Percentiles rank a stretch among this genome's conserved stretches.
Conservation (phyloP, 2,113 vertebrate species). For the Pelodiscus sinensis region DNA sequence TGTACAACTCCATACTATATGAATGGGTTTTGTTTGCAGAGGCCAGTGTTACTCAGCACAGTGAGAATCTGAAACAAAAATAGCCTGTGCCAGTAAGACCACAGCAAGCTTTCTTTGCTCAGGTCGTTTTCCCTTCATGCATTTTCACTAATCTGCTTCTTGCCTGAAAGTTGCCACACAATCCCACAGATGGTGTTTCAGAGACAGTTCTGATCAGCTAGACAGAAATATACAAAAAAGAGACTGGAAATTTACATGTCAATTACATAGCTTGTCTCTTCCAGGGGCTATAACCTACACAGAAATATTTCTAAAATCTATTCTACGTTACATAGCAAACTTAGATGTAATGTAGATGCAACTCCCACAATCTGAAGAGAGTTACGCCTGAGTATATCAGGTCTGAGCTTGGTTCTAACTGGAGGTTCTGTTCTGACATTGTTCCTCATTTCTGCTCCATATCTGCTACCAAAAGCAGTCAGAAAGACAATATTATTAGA, state of each 20-base stretch:
- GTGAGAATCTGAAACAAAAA: conserved; percentile 14
- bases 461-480: background rate
- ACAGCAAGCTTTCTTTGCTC: conserved; percentile 35
- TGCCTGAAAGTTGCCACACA: background rate
- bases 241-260: background rate
- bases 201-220: background rate
- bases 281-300: background rate
- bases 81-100: conserved; percentile 23
- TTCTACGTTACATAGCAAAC: background rate
- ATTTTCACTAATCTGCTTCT: background rate
- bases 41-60: conserved; percentile 46
- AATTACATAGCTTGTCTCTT: background rate
- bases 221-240: background rate
- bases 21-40: conserved; percentile 50
- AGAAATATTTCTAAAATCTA: background rate
- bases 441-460: background rate
- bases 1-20: background rate
- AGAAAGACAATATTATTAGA: background rate
- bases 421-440: background rate
- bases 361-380: background rate
- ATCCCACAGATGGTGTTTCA: background rate
- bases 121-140: background rate
- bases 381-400: background rate
- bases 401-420: background rate
- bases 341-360: background rate